Evolutionary conservation across 2,797 vertebrate genomes (phyloP).

Genomic region (Naso thynnoides): DNA sequence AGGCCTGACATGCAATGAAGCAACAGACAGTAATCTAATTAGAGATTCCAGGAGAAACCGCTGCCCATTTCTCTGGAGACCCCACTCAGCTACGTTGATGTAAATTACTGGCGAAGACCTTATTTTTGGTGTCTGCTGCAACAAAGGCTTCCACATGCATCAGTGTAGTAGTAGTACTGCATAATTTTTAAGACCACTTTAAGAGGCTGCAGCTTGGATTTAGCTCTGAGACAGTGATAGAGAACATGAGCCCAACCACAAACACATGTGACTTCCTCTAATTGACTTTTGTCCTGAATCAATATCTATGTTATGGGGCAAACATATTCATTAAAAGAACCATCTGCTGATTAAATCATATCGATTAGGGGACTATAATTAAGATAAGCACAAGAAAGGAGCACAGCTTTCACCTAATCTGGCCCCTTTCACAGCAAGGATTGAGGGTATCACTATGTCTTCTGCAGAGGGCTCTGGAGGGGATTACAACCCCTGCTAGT

Average conservation of each 20-base stretch:
- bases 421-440: slow-evolving; percentile 34
- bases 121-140: slow-evolving; percentile 80
- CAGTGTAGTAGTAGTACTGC: slow-evolving; percentile 26
- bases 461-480: slow-evolving; percentile 4
- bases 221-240: slow-evolving; percentile 52
- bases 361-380: slow-evolving; percentile 84
- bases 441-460: slow-evolving; percentile 36
- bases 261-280: slow-evolving; percentile 75
- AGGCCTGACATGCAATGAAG: slow-evolving; percentile 86
- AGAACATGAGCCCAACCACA: slow-evolving; percentile 60
- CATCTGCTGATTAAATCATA: slow-evolving; percentile 87
- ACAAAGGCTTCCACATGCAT: slow-evolving; percentile 67
- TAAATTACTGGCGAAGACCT: slow-evolving; percentile 83
- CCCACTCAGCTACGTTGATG: slow-evolving; percentile 76
- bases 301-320: slow-evolving; percentile 83
- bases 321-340: slow-evolving; percentile 86
- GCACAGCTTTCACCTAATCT: slow-evolving; percentile 63
- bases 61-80: slow-evolving; percentile 80
- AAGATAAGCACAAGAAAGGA: slow-evolving; percentile 79
- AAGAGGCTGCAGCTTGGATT: slow-evolving; percentile 43
- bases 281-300: slow-evolving; percentile 83
- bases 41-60: slow-evolving; percentile 86
- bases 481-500: slow-evolving; percentile 1
- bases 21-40: slow-evolving; percentile 88
- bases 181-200: slow-evolving; percentile 69